A percentile compares a stretch with the other conserved stretches of the same genome.
Conservation (phyloP, 2,113 vertebrate species). For the Ictidomys tridecemlineatus region DNA sequence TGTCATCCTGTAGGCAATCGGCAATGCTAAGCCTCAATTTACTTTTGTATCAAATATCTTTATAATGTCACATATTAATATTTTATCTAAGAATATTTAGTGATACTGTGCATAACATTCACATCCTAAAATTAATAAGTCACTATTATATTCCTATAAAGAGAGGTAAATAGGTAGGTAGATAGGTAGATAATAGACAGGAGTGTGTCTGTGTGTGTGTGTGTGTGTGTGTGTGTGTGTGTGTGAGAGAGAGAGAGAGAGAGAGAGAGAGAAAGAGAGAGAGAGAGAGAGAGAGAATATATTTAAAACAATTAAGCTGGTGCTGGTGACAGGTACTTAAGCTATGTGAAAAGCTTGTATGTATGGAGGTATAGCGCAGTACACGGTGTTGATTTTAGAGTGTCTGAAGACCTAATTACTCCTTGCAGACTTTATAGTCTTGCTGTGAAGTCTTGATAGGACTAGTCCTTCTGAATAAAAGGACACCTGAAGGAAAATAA, state of each 20-base stretch:
- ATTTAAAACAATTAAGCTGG: neutral
- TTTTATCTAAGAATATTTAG: constrained; percentile 40
- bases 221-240: too few relatives aligned
- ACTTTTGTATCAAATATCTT: neutral
- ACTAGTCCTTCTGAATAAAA: neutral
- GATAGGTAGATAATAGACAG: neutral
- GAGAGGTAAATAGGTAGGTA: neutral
- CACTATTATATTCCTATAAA: neutral
- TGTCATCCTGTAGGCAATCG: neutral
- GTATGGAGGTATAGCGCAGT: neutral
- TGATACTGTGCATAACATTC: neutral
- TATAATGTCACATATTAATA: neutral
- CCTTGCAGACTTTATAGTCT: neutral
- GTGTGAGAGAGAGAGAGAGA: too few relatives aligned
- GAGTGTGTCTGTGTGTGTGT: neutral
- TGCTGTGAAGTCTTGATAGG: neutral
- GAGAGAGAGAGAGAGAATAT: too few relatives aligned
- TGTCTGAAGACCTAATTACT: neutral
- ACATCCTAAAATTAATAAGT: neutral
- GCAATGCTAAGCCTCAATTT: neutral
- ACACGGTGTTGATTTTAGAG: neutral
- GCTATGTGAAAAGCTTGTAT: neutral
- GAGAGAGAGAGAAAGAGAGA: neutral
- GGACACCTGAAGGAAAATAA: constrained; percentile 27
- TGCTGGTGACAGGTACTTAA: neutral